phyloP scores from a whole-genome alignment of 2,888 invertebrate genomes.

The Auanema freiburgensis region DNA sequence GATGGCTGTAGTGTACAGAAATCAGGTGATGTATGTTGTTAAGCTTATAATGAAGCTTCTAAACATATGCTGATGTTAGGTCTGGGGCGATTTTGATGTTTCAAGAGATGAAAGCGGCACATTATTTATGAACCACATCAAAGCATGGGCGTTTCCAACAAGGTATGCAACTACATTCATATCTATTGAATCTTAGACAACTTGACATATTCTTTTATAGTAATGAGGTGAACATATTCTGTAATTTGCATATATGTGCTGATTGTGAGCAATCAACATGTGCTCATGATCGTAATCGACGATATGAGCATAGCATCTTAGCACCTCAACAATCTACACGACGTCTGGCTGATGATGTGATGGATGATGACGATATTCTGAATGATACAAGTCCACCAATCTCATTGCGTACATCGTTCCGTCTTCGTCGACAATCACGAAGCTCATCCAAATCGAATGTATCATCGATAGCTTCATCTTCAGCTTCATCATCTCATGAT shows the following conservation, averaged over 20 bases:
- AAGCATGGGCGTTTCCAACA: constrained; percentile 63
- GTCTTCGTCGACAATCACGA: constrained; percentile 25
- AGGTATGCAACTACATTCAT: constrained; percentile 35
- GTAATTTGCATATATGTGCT: constrained; percentile 60
- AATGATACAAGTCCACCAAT: constrained; percentile 35
- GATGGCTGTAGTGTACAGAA: constrained; percentile 59
- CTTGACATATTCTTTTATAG: constrained; percentile 31
- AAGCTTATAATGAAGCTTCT: not conserved
- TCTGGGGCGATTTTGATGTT: constrained; percentile 60
- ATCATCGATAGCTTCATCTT: too few species aligned
- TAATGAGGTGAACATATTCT: constrained; percentile 64
- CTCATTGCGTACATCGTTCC: constrained; percentile 41
- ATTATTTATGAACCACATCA: constrained; percentile 58
- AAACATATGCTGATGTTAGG: constrained; percentile 22
- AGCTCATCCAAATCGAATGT: too few species aligned
- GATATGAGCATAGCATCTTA: constrained; percentile 3
- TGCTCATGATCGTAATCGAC: constrained; percentile 24
- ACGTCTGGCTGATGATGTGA: constrained; percentile 9
- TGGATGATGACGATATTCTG: constrained; percentile 21
- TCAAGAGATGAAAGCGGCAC: constrained; percentile 34
- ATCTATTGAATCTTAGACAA: not conserved
- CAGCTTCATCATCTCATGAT: too few species aligned
- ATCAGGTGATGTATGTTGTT: constrained; percentile 41
- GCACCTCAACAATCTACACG: constrained; percentile 7
- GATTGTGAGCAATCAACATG: constrained; percentile 41